Conservation (phyloP, 2,888 invertebrate species). For the Hymenopus coronatus region DNA sequence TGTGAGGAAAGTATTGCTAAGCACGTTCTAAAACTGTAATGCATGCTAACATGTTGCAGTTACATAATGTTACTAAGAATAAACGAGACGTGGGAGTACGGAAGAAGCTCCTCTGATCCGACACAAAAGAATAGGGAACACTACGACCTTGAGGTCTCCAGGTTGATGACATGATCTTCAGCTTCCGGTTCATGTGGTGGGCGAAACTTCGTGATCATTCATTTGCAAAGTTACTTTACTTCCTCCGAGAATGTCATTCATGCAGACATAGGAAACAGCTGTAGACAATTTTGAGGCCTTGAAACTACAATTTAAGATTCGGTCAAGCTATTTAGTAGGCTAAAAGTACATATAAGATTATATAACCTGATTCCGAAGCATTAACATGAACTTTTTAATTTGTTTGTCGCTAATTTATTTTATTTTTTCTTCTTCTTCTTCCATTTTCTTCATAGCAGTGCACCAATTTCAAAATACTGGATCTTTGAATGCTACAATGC, state of each 20-base stretch:
- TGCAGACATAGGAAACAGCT: neutral
- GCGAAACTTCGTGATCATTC: neutral
- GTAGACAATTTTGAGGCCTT: no score
- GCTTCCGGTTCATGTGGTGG: neutral
- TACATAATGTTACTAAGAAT: neutral
- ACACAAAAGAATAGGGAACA: neutral
- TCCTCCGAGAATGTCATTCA: neutral
- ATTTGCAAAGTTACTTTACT: neutral
- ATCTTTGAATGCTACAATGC: no score
- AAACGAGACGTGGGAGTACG: neutral
- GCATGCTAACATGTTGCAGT: neutral
- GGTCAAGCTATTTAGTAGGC: no score
- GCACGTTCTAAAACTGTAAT: neutral
- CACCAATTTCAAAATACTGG: no score
- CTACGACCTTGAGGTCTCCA: neutral
- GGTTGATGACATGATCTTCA: neutral
- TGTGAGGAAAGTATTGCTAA: neutral
- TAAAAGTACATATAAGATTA: no score
- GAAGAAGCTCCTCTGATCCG: neutral
- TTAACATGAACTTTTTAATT: no score
- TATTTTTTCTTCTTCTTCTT: no score
- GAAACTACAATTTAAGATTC: no score
- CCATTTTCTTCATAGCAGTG: no score
- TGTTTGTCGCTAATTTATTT: no score
- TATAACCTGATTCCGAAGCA: no score